These are phyloP conservation scores for Tigriopus japonicus DNA, from an alignment of 1,140 invertebrate genomes.

Conservation along the genomic window DNA sequence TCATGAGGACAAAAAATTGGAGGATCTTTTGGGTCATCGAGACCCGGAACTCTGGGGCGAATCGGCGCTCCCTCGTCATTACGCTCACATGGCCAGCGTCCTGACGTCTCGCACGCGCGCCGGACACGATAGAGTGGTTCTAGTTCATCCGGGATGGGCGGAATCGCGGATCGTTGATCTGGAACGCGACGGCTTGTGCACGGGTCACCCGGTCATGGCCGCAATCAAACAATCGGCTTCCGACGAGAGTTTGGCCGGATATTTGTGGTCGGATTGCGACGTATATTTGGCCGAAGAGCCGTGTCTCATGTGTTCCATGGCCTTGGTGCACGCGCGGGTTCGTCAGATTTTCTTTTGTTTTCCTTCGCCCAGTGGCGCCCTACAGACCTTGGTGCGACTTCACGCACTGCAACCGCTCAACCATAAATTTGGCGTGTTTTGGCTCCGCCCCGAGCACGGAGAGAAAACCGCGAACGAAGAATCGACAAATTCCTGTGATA, in stretches of 20 bases:
- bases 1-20: neutral
- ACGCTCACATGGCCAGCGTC: neutral
- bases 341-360: conserved; percentile 57
- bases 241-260: conserved; percentile 23
- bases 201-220: neutral
- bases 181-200: neutral
- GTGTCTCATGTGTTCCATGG: conserved; percentile 87
- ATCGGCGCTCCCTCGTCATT: neutral
- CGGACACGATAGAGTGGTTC: neutral
- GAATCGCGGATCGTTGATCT: neutral
- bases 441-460: no score
- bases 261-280: conserved; percentile 76
- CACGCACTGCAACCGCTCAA: conserved; percentile 61
- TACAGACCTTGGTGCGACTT: conserved; percentile 47
- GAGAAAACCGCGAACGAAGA: no score
- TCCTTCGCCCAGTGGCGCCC: conserved; percentile 39
- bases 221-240: neutral
- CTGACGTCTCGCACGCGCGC: neutral
- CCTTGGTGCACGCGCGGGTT: conserved; percentile 64
- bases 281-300: conserved; percentile 64
- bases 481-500: no score
- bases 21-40: neutral
- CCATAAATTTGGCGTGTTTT: conserved; percentile 71
- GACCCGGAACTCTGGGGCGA: neutral
- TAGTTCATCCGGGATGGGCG: neutral